These are phyloP conservation scores for Phyllostomus hastatus DNA, from an alignment of 2,113 vertebrate genomes.

Conservation along the genomic window DNA sequence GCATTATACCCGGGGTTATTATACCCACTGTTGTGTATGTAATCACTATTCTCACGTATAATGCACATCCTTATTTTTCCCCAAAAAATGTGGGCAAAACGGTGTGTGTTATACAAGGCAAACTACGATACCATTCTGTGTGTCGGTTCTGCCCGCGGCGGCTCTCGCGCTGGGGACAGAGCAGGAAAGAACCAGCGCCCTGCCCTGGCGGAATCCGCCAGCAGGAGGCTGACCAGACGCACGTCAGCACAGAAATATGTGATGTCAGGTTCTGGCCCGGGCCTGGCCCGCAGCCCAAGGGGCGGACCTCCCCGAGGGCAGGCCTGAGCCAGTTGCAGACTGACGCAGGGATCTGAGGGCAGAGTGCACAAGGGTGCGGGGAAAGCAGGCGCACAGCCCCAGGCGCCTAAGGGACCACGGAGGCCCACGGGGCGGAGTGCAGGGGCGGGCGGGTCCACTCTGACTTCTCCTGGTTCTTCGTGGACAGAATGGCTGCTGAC, in stretches of 20 bases:
- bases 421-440: not conserved
- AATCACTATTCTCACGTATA: too few relatives aligned
- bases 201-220: not conserved
- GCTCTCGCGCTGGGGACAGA: not conserved
- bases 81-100: too few relatives aligned
- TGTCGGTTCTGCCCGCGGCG: too few relatives aligned
- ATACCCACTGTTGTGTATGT: too few relatives aligned
- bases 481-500: not conserved
- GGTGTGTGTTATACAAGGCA: too few relatives aligned
- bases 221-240: not conserved
- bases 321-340: not conserved
- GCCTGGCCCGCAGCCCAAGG: too few relatives aligned
- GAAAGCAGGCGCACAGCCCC: not conserved
- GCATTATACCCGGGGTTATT: too few relatives aligned
- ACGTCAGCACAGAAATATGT: too few relatives aligned
- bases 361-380: not conserved
- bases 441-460: not conserved
- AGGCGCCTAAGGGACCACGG: not conserved
- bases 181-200: not conserved
- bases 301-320: not conserved
- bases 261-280: accelerated
- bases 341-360: too few relatives aligned
- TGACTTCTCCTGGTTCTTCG: not conserved
- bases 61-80: too few relatives aligned
- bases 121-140: too few relatives aligned